Base-by-base conservation (phyloP, 2,797 vertebrate species). In the Rhinella marina region DNA sequence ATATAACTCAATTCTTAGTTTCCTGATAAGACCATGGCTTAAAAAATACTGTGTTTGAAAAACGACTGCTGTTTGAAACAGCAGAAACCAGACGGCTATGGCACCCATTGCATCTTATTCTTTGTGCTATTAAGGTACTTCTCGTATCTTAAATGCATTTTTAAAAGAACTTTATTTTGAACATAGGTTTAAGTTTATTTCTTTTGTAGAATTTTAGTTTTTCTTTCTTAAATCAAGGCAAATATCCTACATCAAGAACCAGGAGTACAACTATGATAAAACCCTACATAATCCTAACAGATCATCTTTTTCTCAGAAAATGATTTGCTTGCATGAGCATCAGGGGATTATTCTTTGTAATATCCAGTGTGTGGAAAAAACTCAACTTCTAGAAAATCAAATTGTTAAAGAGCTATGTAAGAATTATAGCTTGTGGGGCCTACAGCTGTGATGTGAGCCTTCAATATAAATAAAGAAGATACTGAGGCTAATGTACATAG, bases 311-410 rank as follows among this genome's bases (percentile, higher is more conserved):
- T 84, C 48, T 84, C 56, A 59, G 70, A 75, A 84, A 84, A 59
- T 75, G 82, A 84, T 84, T 75, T 84, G 82, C 68, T 84, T 70
- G 56, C 82, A 84, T 84, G 70, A 84, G 19, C 68, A 84, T 75
- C 68, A 84, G 70, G 56, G 82, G 70, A 84, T 84, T 84, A 56
- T 72, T 57, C 82, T 75, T 84, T 84, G 82, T 76, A 61, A 73
- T 56, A 57, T 75, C 29, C 19, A 84, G 54, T 57, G 48, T 70
- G 64, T 83, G 17, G 23, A 25, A 83, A 82, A 82, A 62, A 83
- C 41, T 83, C 14, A 56, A 25, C 41, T 52, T 83, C 57, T 48
- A 82, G 64, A 83, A 83, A 83, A 72, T 84, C 25, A 84, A 84
- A 84, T 84, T 75, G 82, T 76, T 84, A 84, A 84, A 75, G 56